Conservation (phyloP, 2,797 vertebrate species). For the Hylomyscus alleni region DNA sequence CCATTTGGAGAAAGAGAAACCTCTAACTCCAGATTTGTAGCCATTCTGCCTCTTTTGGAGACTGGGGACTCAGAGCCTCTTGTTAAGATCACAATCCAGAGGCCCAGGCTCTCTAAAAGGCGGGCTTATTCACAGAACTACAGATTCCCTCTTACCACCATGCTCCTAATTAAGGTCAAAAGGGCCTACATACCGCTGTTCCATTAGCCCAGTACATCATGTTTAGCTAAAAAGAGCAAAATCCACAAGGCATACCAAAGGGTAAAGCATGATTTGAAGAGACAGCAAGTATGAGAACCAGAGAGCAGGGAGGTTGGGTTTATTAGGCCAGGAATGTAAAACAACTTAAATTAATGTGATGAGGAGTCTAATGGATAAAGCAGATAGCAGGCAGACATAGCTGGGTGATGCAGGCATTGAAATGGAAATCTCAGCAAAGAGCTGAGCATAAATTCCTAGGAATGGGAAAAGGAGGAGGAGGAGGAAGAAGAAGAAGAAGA, state of each 20-base stretch:
- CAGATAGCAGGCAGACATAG: neutral
- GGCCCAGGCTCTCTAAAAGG: neutral
- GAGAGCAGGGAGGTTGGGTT: neutral
- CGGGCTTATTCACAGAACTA: neutral
- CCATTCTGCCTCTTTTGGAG: neutral
- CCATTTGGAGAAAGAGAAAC: neutral
- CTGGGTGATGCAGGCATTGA: neutral
- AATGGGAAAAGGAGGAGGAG: neutral
- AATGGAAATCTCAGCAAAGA: neutral
- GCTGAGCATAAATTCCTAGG: neutral
- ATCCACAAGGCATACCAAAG: neutral
- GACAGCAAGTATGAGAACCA: neutral
- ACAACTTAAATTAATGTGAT: neutral
- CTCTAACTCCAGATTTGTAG: neutral
- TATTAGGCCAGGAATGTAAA: neutral
- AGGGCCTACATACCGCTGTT: neutral
- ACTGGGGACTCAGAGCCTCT: neutral
- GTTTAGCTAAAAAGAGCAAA: neutral
- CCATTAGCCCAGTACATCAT: neutral
- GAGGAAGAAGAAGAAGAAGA: accelerated
- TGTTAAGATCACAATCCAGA: neutral
- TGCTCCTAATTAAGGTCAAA: neutral
- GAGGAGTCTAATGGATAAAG: neutral
- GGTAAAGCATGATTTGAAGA: neutral
- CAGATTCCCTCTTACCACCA: neutral